A percentile compares a stretch with the other conserved stretches of the same genome.
Conservation (phyloP, 2,113 vertebrate genomes). For the Tupaia chinensis region DNA sequence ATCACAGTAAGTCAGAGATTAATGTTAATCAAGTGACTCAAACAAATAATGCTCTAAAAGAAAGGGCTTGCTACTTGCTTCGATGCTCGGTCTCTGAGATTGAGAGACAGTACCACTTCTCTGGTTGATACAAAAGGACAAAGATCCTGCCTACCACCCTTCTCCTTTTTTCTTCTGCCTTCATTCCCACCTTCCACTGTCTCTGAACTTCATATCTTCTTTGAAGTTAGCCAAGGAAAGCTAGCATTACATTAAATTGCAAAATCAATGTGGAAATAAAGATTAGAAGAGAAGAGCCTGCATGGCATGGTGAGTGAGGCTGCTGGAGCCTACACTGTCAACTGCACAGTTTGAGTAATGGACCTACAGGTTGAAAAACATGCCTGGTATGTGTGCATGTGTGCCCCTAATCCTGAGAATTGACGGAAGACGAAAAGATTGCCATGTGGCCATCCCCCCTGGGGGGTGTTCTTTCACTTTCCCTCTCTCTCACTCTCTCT, state of each 20-base stretch:
- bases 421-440: too few species aligned
- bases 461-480: too few species aligned
- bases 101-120: not conserved
- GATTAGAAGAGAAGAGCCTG: not conserved
- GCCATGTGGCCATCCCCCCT: too few species aligned
- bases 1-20: not conserved
- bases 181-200: not conserved
- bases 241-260: not conserved
- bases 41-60: not conserved
- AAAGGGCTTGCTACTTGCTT: not conserved
- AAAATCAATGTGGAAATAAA: not conserved
- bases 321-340: too few species aligned
- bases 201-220: not conserved
- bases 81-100: not conserved
- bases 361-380: too few species aligned
- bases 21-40: constrained; percentile 1
- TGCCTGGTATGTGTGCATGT: too few species aligned
- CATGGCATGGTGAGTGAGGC: too few species aligned
- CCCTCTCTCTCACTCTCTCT: too few species aligned
- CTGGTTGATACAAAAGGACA: not conserved
- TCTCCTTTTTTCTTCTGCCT: not conserved
- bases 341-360: too few species aligned
- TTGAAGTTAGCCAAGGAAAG: not conserved
- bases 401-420: too few species aligned
- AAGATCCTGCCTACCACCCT: not conserved